Percentiles rank a stretch among this genome's conserved stretches.
Evolutionary conservation across 2,113 vertebrate species (phyloP).

Genomic region (Castor canadensis): DNA sequence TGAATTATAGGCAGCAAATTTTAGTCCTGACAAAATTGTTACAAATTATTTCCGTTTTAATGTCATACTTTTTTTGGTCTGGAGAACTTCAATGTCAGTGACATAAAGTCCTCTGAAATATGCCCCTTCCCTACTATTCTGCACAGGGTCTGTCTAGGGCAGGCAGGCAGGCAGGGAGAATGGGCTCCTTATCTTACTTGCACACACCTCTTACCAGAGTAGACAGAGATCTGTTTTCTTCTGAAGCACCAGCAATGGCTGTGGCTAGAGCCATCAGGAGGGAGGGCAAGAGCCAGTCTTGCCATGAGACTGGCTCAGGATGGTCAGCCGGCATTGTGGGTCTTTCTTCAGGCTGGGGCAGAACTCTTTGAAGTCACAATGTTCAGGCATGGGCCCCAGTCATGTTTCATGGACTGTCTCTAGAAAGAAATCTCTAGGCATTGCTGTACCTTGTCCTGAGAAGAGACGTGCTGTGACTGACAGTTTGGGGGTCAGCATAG

Average conservation of each 20-base stretch:
- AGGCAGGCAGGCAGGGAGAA: neutral
- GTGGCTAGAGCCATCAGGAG: neutral
- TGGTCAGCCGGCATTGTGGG: neutral
- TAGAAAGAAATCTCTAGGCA: constrained; percentile 91
- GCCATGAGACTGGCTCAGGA: neutral
- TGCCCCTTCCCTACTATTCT: neutral
- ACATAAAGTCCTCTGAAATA: neutral
- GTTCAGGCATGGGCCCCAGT: neutral
- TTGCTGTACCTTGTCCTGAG: constrained; percentile 90
- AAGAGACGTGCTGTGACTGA: constrained; percentile 93
- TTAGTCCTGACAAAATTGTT: constrained; percentile 64
- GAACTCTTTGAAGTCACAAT: neutral
- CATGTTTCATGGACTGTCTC: constrained; percentile 84
- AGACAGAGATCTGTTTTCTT: neutral
- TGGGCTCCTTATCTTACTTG: fast-evolving
- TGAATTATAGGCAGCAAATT: constrained; percentile 34
- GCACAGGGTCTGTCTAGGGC: neutral
- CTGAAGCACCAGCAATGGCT: neutral
- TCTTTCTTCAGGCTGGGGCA: neutral
- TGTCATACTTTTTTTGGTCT: neutral
- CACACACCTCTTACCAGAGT: too few species aligned
- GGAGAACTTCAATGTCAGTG: constrained; percentile 55
- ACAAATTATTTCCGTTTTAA: constrained; percentile 80
- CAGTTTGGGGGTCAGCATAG: constrained; percentile 94
- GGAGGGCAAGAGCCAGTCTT: neutral